Evolutionary conservation across 2,888 invertebrate species (phyloP), one percentile per base, ranked within the genome.

Genomic region (Pristionchus mayeri): DNA sequence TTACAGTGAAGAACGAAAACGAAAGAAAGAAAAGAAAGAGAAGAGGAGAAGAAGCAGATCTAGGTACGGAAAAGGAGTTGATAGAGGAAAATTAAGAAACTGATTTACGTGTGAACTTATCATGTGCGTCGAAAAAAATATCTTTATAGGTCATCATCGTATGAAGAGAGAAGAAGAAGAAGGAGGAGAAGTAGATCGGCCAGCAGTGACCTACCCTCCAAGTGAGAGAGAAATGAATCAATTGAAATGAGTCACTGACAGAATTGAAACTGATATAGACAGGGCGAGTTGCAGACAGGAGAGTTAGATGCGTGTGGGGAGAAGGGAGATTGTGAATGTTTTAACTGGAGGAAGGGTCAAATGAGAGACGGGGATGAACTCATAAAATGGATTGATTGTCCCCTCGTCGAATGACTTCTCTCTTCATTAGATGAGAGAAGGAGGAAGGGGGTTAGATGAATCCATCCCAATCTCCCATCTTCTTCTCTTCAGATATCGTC

Each of bases 181-280:
- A 54, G 80, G 44, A 80, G 80, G 57, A 84, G 84, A 84, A 57
- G 60, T 9, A 50, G 84, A 75, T 84, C 75, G 48, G 27, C 24
- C 13, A 50, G 50, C 30, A 78, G 50, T 78, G 50, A 71, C n/a
- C 34, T 75, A 37, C 75, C 84, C 30, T 84, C 75, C 27, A 84
- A 44, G 71, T 75, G 52, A 44, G 48, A 27, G 27, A 67, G 30
- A 18, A 60, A 27, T 37, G 18, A 67, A 40, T 71, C 40, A 71
- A 40, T 71, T 24, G 71, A n/a, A n/a, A n/a, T 37, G 71, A 71
- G 40, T 16, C 54, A n/a, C 18, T 40, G 3, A 2, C 4, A 18
- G 21, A 54, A n/a, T 9, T 13, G n/a, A 2, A 30, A 34, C 24
- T 0, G 71, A 24, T n/a, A 34, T 9, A 54, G 40, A 24, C 34